Evolutionary conservation across 2,113 vertebrate species (phyloP), one percentile per base, ranked within the genome.

Genomic region (Centropus bengalensis): DNA sequence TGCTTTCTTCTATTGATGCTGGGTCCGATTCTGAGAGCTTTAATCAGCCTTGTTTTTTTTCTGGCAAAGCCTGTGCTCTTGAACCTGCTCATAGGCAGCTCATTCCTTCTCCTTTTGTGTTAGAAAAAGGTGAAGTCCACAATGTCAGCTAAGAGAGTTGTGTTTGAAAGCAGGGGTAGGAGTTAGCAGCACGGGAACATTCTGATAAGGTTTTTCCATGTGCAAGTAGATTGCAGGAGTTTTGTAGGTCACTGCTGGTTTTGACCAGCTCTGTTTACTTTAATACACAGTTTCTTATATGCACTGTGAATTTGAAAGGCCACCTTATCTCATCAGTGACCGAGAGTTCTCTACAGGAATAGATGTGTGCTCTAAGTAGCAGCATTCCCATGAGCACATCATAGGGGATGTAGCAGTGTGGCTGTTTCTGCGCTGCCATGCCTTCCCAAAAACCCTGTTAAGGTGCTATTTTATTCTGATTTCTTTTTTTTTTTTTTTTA

Each of bases 201-300:
- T 40, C 83, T 80, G 86, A 92, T 92, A 91, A 88, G 44, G 44
- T 71, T 96, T 93, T 88, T 88, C 80, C 52, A 56, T 11, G n/a
- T 0, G 3, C 56, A 75, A 4, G 30, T 20, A 10, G 32, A 36
- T 59, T 75, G 44, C 69, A 49, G 32, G 18, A 14, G 33, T 10
- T 89, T 88, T 93, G 12, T 91, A 77, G 95, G 76, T 81, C 76
- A 33, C 27, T 2, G 8, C 47, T 90, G 26, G 67, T 28, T 90
- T 91, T 94, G 85, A 93, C 56, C 60, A n/a, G 26, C 64, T 90
- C 67, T 78, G 12, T 80, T 89, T 83, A 63, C 45, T 89, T 54
- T 75, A 83, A 88, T 78, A 75, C 13, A 67, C 17, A 33, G 21
- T 64, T 95, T 51, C 42, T 77, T 18, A 26, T 52, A 52, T 10